Conservation (phyloP, 2,113 vertebrate species). For the Thryonomys swinderianus region DNA sequence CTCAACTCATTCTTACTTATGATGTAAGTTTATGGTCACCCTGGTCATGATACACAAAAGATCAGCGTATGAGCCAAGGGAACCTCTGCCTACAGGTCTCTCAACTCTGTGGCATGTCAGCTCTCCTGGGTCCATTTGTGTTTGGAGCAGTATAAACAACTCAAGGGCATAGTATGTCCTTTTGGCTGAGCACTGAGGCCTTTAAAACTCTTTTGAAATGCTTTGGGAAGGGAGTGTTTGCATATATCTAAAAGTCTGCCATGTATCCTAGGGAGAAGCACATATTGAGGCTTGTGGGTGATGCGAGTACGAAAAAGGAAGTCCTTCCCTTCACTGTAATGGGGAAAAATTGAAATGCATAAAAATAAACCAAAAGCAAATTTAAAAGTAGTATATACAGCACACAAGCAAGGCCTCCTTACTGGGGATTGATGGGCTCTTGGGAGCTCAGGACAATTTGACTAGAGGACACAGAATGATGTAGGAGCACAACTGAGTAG, state of each 20-base stretch:
- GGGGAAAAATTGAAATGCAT: background rate
- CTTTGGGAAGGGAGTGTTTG: background rate
- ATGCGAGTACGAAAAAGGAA: background rate
- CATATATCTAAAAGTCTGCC: background rate
- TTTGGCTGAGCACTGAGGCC: background rate
- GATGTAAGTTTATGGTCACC: background rate
- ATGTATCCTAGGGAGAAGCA: background rate
- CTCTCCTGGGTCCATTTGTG: background rate
- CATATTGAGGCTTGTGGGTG: background rate
- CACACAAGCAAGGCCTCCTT: background rate
- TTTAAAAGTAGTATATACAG: background rate
- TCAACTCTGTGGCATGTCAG: background rate
- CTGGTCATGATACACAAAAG: background rate
- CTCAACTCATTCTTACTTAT: accelerated
- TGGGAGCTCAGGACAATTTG: background rate
- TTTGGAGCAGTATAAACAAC: background rate
- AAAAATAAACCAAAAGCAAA: background rate
- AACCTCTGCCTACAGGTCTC: background rate
- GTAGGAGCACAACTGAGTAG: background rate
- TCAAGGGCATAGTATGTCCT: background rate
- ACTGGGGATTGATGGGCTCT: background rate
- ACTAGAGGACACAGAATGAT: background rate
- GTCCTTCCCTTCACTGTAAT: background rate
- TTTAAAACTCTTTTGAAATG: background rate
- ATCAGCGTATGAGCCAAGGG: background rate